phyloP scores from a whole-genome alignment of 2,888 invertebrate species.

The Ligdia adustata region DNA sequence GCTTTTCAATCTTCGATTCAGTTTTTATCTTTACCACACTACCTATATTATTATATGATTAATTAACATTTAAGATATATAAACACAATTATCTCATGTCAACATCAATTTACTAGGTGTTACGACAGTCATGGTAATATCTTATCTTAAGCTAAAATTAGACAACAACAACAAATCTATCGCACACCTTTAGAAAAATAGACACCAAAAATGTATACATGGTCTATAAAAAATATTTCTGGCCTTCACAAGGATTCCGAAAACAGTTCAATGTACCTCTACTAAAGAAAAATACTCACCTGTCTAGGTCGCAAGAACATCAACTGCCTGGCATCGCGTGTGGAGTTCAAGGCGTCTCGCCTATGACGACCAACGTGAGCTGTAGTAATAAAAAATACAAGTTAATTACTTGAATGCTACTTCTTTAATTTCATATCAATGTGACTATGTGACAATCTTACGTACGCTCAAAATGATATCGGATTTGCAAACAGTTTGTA shows the following conservation, averaged over 20 bases:
- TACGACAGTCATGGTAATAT: too few relatives aligned
- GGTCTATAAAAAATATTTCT: too few relatives aligned
- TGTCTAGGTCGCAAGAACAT: conserved; percentile 58
- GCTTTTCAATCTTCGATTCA: neutral
- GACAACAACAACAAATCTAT: too few relatives aligned
- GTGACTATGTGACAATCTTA: neutral
- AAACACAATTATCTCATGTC: too few relatives aligned
- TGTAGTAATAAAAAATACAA: conserved; percentile 42
- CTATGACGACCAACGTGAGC: conserved; percentile 58
- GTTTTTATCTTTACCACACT: conserved; percentile 1
- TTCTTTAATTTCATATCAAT: neutral
- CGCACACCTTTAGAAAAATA: too few relatives aligned
- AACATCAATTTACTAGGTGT: too few relatives aligned
- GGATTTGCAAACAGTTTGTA: neutral
- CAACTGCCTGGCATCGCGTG: conserved; percentile 66
- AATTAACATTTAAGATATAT: too few relatives aligned
- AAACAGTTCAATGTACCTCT: conserved; percentile 13
- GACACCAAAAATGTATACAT: too few relatives aligned
- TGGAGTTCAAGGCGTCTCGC: conserved; percentile 59
- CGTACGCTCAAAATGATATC: neutral
- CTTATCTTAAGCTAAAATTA: too few relatives aligned
- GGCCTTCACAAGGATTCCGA: conserved; percentile 5
- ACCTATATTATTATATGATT: neutral
- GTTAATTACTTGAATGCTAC: neutral
- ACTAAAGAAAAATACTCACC: conserved; percentile 45